Conservation (phyloP, 2,113 vertebrate species). For the Mirza zaza region DNA sequence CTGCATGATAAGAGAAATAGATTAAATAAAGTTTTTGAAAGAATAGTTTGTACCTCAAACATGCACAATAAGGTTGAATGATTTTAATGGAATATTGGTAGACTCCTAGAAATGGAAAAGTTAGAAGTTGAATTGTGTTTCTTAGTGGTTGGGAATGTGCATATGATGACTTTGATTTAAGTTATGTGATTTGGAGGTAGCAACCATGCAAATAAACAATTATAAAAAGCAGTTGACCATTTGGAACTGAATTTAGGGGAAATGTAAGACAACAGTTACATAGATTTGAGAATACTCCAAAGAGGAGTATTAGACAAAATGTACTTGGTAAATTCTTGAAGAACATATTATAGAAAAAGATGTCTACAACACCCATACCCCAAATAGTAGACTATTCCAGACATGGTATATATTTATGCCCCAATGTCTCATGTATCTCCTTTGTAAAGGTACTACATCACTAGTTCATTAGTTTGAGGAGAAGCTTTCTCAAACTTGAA, state of each 20-base stretch:
- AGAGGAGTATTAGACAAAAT: background rate
- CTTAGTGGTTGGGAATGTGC: fast-evolving
- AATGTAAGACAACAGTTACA: background rate
- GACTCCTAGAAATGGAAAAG: background rate
- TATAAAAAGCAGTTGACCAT: background rate
- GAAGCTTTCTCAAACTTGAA: background rate
- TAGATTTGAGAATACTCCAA: background rate
- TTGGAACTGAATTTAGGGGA: background rate
- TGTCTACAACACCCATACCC: background rate
- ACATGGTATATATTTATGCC: background rate
- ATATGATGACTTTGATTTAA: background rate
- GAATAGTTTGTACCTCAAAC: background rate
- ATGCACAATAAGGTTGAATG: background rate
- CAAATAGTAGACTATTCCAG: background rate
- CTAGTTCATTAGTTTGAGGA: background rate
- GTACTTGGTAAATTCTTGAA: background rate
- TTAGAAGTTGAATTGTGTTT: background rate
- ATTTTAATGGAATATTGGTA: background rate
- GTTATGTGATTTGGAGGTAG: background rate
- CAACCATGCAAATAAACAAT: background rate
- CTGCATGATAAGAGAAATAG: background rate
- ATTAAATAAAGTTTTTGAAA: background rate
- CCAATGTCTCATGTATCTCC: background rate
- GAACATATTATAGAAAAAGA: background rate
- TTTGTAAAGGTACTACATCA: background rate